Evolutionary conservation across 2,113 vertebrate genomes (phyloP).

Genomic region (rabbit (Oryctolagus cuniculus)): DNA sequence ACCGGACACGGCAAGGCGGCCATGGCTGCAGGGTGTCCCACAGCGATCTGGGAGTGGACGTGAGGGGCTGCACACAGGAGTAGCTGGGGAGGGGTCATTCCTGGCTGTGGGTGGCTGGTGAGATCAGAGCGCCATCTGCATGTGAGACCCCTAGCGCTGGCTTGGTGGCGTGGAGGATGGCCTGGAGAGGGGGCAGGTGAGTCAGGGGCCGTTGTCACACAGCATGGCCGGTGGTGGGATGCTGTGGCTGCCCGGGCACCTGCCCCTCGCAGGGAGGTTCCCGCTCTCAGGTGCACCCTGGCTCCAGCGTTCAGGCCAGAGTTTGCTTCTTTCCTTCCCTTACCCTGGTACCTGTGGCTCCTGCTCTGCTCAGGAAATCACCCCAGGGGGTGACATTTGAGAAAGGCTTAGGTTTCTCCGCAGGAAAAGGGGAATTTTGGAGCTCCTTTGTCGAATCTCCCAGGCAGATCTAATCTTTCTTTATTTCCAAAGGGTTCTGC

Average conservation of each 20-base stretch:
- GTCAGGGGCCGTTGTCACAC: background rate
- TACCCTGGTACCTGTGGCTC: conserved; percentile 66
- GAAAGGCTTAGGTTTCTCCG: conserved; percentile 51
- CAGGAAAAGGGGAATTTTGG: conserved; percentile 50
- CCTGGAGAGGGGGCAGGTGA: background rate
- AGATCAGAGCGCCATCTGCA: background rate
- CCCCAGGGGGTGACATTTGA: conserved; percentile 75
- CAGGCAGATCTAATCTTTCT: conserved; percentile 21
- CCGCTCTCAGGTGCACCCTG: conserved; percentile 51
- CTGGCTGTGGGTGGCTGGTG: background rate
- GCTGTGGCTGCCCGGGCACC: background rate
- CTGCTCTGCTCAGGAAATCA: conserved; percentile 42
- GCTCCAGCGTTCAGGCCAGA: conserved; percentile 71
- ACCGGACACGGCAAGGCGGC: background rate
- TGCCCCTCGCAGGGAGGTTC: background rate
- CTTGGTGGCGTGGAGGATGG: background rate
- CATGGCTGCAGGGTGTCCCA: rapidly evolving
- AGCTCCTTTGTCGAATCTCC: conserved; percentile 53
- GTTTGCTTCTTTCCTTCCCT: conserved; percentile 48
- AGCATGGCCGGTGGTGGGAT: background rate
- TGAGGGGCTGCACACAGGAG: background rate
- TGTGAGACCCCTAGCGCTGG: background rate
- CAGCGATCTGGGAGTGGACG: background rate
- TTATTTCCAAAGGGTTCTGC: conserved; percentile 22
- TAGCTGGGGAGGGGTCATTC: background rate